Base-by-base conservation (phyloP, 2,113 vertebrate species). In the Pygoscelis antarcticus region DNA sequence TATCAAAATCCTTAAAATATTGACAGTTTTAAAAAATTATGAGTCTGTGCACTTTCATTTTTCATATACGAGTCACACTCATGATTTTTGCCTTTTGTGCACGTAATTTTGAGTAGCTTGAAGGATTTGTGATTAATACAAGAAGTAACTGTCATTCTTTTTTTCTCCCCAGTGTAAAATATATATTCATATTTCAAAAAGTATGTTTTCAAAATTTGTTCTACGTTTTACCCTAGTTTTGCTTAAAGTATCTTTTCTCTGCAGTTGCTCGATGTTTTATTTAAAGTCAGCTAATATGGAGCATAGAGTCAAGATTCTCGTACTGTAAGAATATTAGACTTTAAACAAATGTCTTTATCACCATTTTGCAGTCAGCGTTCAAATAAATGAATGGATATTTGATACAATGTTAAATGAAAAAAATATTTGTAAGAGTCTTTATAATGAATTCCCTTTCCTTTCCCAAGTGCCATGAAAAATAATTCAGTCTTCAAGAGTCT, bases 341-440 rank as follows among this genome's bases (percentile, higher is more conserved):
- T 97, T 47, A 94, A 91, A 74, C 19, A 94, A 96, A 80, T 60
- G 49, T 75, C 80, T 93, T 97, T 95, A 95, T 91, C 89, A 81
- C 32, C 51, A 29, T 87, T 95, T 95, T 94, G 84, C 91, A 94
- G 89, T 91, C 83, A 60, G 16, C 25, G 38, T 91, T 97, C 78
- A 62, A 76, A 94, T 74, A 90, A 87, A 87, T 11, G 61, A 84
- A 79, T 62, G 55, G 82, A 69, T 86, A 91, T 95, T 96, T 94
- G 88, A 96, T 83, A 49, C 66, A 47, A 47, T 84, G 86, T 96
- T 90, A 84, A 92, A 96, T 94, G 77, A 74, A 86, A 95, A 83
- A 89, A 83, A 57, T 71, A 94, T 87, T 96, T 97, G 78, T 64
- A 25, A 7, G 60, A 75, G 54, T 49, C 71, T 91, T 91, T 81